Conservation (phyloP, 2,797 vertebrate species). For the Schizopygopsis pylzovi region DNA sequence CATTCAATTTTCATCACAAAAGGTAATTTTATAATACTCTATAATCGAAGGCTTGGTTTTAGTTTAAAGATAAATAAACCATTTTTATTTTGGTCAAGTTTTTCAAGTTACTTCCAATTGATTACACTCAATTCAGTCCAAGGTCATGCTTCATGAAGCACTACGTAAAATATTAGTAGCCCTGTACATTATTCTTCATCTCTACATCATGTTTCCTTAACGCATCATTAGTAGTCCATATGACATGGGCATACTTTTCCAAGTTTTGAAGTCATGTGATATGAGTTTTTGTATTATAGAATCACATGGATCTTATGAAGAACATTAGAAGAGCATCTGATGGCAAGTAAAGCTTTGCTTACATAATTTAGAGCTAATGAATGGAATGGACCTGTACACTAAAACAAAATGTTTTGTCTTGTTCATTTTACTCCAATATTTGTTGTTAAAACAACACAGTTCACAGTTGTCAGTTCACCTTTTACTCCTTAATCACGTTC, state of each 20-base stretch:
- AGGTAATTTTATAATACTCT: not conserved
- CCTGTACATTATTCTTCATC: not conserved
- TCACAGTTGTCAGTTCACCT: no score
- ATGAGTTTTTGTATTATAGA: not conserved
- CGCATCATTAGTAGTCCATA: not conserved
- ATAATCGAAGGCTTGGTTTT: not conserved
- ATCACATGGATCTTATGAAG: not conserved
- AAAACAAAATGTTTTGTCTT: not conserved
- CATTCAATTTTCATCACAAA: not conserved
- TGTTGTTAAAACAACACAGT: not conserved
- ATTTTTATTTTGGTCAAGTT: not conserved
- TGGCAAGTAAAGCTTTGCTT: not conserved
- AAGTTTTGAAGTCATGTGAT: not conserved
- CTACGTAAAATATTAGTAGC: not conserved
- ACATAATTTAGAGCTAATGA: not conserved
- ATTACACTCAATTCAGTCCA: conserved; percentile 3
- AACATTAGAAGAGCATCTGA: not conserved
- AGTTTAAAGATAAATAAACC: not conserved
- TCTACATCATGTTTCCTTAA: not conserved
- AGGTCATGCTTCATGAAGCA: not conserved
- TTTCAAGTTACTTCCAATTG: not conserved
- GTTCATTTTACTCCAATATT: not conserved
- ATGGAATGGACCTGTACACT: not conserved
- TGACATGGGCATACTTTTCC: no score
- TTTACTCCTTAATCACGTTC: no score